Base-by-base conservation (phyloP, 2,113 vertebrate genomes). In the Silurus glanis region DNA sequence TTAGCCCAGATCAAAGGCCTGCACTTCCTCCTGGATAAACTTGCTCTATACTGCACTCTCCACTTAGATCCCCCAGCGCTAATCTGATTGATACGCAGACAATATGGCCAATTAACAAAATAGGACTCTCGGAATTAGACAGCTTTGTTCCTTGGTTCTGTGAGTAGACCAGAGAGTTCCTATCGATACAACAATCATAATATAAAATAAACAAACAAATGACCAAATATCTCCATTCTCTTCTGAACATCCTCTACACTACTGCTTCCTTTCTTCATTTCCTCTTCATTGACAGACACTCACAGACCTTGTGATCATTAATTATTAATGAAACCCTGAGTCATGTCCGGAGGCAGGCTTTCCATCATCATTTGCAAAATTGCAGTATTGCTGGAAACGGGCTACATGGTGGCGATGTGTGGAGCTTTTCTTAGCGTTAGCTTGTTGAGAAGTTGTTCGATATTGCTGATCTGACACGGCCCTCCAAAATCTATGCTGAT, bases 1-100 rank as follows among this genome's bases (percentile, higher is more conserved):
- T 90, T 91, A 90, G 85, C 89, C 78, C 53, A 86, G 88, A 91
- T 91, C 90, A 90, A 91, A 92, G 90, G 76, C 53, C 58, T 59
- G 69, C 87, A 89, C 87, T 90, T 90, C 89, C 89, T 87, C 88
- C 81, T 82, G 89, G 86, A 84, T 81, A 87, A 87, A 90, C 86
- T 71, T 86, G 86, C 83, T 82, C 86, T 53, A 61, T 75, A 62
- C 81, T 56, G 80, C 89, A 87, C 87, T 86, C 85, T 85, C 67
- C 85, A 85, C 79, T 72, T 55, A 83, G 81, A 81, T 87, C 86
- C 81, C 89, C 76, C 78, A 53, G 81, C 5, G 21, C 69, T 89
- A 89, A 90, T 88, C 85, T 81, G 85, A 88, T 84, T 87, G 61
- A 87, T 82, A 85, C 64, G 16, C 83, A 80, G 84, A 85, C 86